phyloP scores from a whole-genome alignment of 2,797 vertebrate genomes.

The Cossypha caffra region DNA sequence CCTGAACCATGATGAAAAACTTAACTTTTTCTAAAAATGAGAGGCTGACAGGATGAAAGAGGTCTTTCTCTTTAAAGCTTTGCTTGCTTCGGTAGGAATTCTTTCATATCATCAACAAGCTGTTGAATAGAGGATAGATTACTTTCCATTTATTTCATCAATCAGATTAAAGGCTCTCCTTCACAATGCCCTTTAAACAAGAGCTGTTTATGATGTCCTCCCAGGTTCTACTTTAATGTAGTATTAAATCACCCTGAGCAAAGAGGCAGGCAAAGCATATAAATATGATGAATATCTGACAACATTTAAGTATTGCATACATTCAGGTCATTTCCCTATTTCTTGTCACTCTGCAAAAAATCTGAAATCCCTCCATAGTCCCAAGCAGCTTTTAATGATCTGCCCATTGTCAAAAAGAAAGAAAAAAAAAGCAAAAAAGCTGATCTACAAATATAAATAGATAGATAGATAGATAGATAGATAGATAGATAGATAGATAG shows the following conservation, averaged over 20 bases:
- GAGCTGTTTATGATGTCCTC: constrained; percentile 84
- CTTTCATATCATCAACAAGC: constrained; percentile 88
- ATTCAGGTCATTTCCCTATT: constrained; percentile 70
- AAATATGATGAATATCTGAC: constrained; percentile 79
- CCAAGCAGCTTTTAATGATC: constrained; percentile 19
- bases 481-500: background rate
- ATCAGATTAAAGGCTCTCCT: constrained; percentile 87
- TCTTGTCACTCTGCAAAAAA: constrained; percentile 58
- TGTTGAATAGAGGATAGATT: constrained; percentile 87
- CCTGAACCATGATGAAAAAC: constrained; percentile 92
- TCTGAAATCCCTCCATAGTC: background rate
- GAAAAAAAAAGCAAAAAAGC: background rate
- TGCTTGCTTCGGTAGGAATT: constrained; percentile 83
- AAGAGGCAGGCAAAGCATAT: constrained; percentile 68
- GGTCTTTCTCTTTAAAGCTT: constrained; percentile 86
- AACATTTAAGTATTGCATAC: constrained; percentile 73
- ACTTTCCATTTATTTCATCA: constrained; percentile 88
- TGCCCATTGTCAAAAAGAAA: background rate
- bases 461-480: background rate
- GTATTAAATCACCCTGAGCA: constrained; percentile 79
- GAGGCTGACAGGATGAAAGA: constrained; percentile 89
- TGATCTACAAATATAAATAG: background rate
- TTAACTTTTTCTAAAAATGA: constrained; percentile 89
- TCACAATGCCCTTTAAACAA: constrained; percentile 86
- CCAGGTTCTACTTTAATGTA: constrained; percentile 81